Evolutionary conservation across 1,140 invertebrate genomes (phyloP).

Genomic region (Holotrichia oblita): DNA sequence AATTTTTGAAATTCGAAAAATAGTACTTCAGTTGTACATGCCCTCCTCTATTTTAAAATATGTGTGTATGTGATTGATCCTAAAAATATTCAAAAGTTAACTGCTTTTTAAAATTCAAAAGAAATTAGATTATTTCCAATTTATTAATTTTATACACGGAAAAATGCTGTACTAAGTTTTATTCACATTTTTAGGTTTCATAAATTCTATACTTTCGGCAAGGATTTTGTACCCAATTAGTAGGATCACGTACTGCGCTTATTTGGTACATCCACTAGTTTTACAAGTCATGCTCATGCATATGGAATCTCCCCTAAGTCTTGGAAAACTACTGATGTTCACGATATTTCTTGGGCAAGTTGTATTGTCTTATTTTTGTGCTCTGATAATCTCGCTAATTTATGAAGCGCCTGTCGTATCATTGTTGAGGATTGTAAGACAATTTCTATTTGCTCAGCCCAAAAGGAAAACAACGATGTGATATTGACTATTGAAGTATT

Average conservation of each 20-base stretch:
- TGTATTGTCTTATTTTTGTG: conserved; percentile 77
- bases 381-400: conserved; percentile 79
- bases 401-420: conserved; percentile 87
- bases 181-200: conserved; percentile 68
- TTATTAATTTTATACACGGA: too few species aligned
- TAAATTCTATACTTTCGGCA: conserved; percentile 75
- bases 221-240: conserved; percentile 84
- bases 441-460: conserved; percentile 39
- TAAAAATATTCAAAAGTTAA: too few species aligned
- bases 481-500: background rate
- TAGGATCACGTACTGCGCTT: conserved; percentile 84
- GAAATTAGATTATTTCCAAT: too few species aligned
- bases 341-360: conserved; percentile 81
- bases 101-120: too few species aligned
- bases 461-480: conserved; percentile 7
- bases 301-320: conserved; percentile 79
- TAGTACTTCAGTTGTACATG: too few species aligned
- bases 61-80: too few species aligned
- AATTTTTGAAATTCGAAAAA: too few species aligned
- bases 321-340: conserved; percentile 79
- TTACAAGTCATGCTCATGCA: conserved; percentile 80
- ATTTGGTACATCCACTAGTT: conserved; percentile 82
- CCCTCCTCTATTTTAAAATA: too few species aligned
- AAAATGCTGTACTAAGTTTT: background rate
- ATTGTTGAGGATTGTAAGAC: conserved; percentile 81